Base-by-base conservation (phyloP, 1,140 invertebrate genomes). In the Cydia fagiglandana region DNA sequence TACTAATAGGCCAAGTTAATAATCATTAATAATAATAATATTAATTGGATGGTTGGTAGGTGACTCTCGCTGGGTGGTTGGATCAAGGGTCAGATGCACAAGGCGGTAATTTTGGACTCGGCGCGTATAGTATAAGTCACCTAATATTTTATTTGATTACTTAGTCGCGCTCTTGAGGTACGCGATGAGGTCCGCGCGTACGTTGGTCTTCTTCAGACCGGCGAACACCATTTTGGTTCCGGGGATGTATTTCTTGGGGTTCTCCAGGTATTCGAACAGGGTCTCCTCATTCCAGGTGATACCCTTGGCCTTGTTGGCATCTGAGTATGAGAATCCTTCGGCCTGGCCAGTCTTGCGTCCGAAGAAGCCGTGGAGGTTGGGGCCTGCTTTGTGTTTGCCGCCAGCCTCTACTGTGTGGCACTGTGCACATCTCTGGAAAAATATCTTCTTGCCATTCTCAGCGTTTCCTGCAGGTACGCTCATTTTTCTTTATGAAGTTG, bases 151-250 rank as follows among this genome's bases (percentile, higher is more conserved):
- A 70, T 76, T 53, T 73, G 80, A 81, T 90, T 91, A 93, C 88
- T 93, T 93, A 70, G 89, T 91, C 45, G 91, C 83, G 75, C 86
- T 73, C 94, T 97, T 95, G 78, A 99, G 93, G 93, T 99, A 99
- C 76, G 99, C 98, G 89, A 99, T 99, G 56, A 99, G 94, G 93
- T 99, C 98, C 10, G 94, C 97, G 80, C 99, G 95, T 86, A 99
- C 99, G 80, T 98, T 95, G 56, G 96, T 95, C 88, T 99, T 99
- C 94, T 99, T 99, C 82, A 99, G 93, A 77, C 99, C 99, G 84
- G 99, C 99, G 90, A 99, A 99, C 83, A 99, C 97, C 99, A 99
- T 99, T 88, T 99, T 99, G 76, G 99, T 99, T 82, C 99, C 99
- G 78, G 99, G 99, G 94, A 99, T 99, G 93, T 98, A 99, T 92